phyloP scores from a whole-genome alignment of 2,113 vertebrate species.

The Cyanoliseus patagonus region DNA sequence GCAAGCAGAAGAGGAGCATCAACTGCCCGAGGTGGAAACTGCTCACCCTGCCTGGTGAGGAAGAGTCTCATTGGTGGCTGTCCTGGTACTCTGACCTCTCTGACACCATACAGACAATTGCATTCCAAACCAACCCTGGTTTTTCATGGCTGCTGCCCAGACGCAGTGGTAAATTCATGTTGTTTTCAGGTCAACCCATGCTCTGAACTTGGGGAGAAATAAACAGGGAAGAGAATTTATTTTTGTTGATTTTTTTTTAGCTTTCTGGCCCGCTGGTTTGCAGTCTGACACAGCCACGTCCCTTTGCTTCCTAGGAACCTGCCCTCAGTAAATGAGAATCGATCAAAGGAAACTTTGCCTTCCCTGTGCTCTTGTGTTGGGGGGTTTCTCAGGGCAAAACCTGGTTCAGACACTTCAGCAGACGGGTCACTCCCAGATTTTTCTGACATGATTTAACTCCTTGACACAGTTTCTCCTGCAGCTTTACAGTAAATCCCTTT shows the following conservation, averaged over 20 bases:
- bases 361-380: background rate
- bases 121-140: background rate
- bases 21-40: background rate
- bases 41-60: background rate
- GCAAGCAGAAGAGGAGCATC: background rate
- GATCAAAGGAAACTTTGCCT: conserved; percentile 26
- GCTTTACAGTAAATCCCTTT: conserved; percentile 13
- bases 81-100: conserved; percentile 6
- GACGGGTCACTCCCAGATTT: background rate
- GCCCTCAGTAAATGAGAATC: conserved; percentile 59
- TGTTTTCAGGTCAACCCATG: conserved; percentile 21
- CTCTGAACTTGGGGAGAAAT: conserved; percentile 44
- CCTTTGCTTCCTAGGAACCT: conserved; percentile 33
- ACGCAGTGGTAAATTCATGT: background rate
- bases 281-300: conserved; percentile 1
- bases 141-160: background rate
- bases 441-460: conserved; percentile 29
- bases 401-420: background rate
- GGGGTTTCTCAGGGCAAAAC: background rate
- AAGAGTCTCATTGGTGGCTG: background rate
- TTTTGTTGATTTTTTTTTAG: conserved; percentile 58
- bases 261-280: conserved; percentile 47
- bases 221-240: conserved; percentile 46
- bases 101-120: background rate
- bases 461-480: background rate